These are phyloP conservation scores for Danio jaintianensis DNA, from an alignment of 2,797 vertebrate species.

Conservation along the genomic window DNA sequence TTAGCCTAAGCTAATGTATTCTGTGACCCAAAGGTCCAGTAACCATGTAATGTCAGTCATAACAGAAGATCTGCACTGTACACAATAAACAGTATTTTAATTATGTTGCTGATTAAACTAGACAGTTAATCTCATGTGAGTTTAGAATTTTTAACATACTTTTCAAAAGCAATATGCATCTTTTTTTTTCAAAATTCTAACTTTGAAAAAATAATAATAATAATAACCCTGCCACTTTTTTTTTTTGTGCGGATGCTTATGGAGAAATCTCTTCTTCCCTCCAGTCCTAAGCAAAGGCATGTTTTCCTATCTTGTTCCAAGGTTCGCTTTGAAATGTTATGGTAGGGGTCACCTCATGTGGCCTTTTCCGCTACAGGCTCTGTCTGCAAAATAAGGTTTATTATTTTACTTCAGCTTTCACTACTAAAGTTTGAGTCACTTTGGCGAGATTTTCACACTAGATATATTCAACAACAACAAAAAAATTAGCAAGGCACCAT, in stretches of 20 bases:
- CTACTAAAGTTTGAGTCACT: background rate
- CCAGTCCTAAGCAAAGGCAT: background rate
- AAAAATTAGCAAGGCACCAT: background rate
- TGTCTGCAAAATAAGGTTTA: conserved; percentile 28
- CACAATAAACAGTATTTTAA: background rate
- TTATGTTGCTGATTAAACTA: background rate
- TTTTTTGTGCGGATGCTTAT: background rate
- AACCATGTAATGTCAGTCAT: background rate
- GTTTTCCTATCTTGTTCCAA: conserved; percentile 21
- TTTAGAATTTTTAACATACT: background rate
- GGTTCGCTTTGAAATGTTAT: conserved; percentile 45
- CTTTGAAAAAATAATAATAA: background rate
- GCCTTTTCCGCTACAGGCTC: conserved; percentile 8
- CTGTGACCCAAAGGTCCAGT: background rate
- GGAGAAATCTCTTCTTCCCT: background rate
- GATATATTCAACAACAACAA: background rate
- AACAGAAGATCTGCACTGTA: too few relatives aligned
- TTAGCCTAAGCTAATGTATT: background rate
- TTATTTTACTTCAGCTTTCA: conserved; percentile 9
- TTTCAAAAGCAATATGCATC: background rate
- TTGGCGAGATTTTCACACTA: conserved; percentile 12
- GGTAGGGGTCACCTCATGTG: conserved; percentile 34
- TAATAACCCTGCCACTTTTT: conserved; percentile 12
- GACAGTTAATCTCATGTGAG: background rate
- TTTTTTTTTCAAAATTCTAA: background rate